phyloP scores from a whole-genome alignment of 1,140 invertebrate genomes.

The Drosophila fuyamai region DNA sequence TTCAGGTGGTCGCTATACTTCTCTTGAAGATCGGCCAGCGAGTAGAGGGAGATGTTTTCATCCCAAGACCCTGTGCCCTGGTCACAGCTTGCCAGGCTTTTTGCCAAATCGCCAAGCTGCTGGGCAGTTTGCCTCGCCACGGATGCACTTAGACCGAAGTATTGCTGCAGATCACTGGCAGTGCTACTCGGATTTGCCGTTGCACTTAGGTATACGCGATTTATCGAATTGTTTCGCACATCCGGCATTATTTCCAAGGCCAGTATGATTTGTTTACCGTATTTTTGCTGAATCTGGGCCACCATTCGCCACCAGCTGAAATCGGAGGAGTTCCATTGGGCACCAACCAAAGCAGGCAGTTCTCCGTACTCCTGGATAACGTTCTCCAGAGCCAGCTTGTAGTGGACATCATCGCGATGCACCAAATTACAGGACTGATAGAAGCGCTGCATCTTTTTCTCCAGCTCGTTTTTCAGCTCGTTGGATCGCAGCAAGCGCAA shows the following conservation, averaged over 20 bases:
- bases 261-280: conserved; percentile 55
- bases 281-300: conserved; percentile 61
- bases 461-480: conserved; percentile 26
- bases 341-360: conserved; percentile 40
- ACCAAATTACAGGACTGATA: conserved; percentile 52
- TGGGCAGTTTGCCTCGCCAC: conserved; percentile 34
- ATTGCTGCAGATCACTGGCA: conserved; percentile 25
- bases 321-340: conserved; percentile 39
- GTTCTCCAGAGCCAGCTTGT: conserved; percentile 46
- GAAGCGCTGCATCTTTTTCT: conserved; percentile 63
- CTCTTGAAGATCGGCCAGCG: conserved; percentile 43
- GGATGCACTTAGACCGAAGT: conserved; percentile 21
- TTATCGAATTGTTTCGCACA: conserved; percentile 49
- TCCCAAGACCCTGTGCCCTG: neutral
- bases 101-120: conserved; percentile 33
- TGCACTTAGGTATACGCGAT: conserved; percentile 53
- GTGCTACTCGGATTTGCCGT: neutral
- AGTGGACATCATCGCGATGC: conserved; percentile 47
- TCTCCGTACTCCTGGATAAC: conserved; percentile 54
- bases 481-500: conserved; percentile 35
- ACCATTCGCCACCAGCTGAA: conserved; percentile 71
- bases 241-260: conserved; percentile 58
- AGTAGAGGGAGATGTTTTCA: conserved; percentile 36
- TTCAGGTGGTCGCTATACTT: conserved; percentile 50
- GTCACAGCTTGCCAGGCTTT: neutral